Evolutionary conservation across 1,140 invertebrate genomes (phyloP).

Genomic region (Zaprionus capensis): DNA sequence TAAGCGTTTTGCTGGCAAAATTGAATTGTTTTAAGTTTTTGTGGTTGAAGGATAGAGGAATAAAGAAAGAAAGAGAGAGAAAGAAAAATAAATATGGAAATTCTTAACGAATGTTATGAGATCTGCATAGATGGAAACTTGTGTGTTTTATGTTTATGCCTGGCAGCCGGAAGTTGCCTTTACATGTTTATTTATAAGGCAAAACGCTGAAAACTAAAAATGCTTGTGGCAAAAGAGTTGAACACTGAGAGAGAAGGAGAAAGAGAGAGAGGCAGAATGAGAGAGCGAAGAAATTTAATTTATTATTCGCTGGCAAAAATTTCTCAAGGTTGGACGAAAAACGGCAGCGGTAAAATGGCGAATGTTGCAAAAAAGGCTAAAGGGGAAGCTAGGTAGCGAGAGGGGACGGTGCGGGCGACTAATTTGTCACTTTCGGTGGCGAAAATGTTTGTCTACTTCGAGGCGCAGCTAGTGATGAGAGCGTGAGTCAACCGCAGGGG

Average conservation of each 20-base stretch:
- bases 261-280: background rate
- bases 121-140: conserved; percentile 22
- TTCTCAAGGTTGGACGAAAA: conserved; percentile 45
- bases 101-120: conserved; percentile 35
- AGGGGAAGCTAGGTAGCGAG: background rate
- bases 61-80: background rate
- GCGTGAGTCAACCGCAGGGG: background rate
- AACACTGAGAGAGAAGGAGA: background rate
- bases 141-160: conserved; percentile 23
- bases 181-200: conserved; percentile 49
- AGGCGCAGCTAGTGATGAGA: conserved; percentile 19
- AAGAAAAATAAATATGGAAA: background rate
- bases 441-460: conserved; percentile 38
- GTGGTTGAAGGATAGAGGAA: conserved; percentile 10
- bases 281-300: conserved; percentile 29
- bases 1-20: conserved; percentile 22
- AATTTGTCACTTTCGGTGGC: conserved; percentile 46
- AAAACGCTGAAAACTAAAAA: conserved; percentile 29
- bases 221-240: background rate
- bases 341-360: conserved; percentile 22
- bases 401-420: background rate
- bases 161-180: background rate
- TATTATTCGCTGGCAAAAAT: conserved; percentile 46
- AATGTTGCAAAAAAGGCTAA: conserved; percentile 5
- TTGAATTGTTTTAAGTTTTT: conserved; percentile 55